Percentiles rank a stretch among this genome's conserved stretches.
Conservation (phyloP, 2,888 invertebrate species). For the Lasius platythorax region DNA sequence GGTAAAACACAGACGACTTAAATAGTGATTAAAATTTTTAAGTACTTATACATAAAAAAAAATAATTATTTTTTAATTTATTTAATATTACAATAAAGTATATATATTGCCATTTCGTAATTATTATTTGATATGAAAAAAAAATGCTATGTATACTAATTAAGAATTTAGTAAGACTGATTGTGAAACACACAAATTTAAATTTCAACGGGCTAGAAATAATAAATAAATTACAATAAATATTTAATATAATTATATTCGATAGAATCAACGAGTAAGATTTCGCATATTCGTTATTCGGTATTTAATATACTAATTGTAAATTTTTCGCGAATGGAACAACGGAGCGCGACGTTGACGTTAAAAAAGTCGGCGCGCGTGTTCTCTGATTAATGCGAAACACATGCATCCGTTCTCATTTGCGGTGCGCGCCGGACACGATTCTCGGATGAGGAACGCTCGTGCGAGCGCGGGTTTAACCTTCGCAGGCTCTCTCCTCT, state of each 20-base stretch:
- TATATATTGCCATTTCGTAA: neutral
- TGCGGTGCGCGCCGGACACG: constrained; percentile 14
- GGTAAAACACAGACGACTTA: too few species aligned
- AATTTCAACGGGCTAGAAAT: too few species aligned
- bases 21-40: neutral
- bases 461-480: constrained; percentile 19
- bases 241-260: too few species aligned
- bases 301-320: neutral
- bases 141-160: too few species aligned
- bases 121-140: too few species aligned
- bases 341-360: neutral
- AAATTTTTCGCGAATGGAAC: constrained; percentile 14
- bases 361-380: constrained; percentile 9
- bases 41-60: neutral
- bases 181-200: too few species aligned
- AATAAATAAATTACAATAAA: too few species aligned
- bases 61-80: neutral
- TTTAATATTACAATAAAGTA: neutral
- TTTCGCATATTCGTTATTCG: neutral
- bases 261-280: neutral
- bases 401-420: constrained; percentile 49
- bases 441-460: constrained; percentile 9
- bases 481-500: constrained; percentile 4
- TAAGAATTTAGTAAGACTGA: too few species aligned
- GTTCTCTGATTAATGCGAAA: constrained; percentile 40